Base-by-base conservation (phyloP, 2,113 vertebrate species). In the Syngnathus floridae region DNA sequence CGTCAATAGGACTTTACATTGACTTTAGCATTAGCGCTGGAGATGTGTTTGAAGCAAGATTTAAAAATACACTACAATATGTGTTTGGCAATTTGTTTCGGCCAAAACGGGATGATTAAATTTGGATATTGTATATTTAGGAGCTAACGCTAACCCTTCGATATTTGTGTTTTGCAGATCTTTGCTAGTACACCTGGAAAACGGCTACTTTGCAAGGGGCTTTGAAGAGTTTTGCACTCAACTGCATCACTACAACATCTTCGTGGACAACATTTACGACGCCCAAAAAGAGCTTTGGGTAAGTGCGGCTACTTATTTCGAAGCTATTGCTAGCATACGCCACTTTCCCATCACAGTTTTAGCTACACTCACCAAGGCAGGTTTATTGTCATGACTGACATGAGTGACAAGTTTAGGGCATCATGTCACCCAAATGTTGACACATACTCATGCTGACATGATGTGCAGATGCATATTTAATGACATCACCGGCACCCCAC, bases 231-330 rank as follows among this genome's bases (percentile, higher is more conserved):
- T 93, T 63, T 92, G 84, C 83, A 81, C 78, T 84, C 88, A 92
- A 70, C 88, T 93, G 70, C 88, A 91, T 77, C 88, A 86, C 86
- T 92, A 95, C 87, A 88, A 72, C 52, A 83, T 72, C 14, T 91
- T 88, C 0, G 37, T 78, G 82, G 93, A 94, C 90, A 96, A 94
- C 80, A 82, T 70, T 49, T 90, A 93, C 58, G 73, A 77, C 5
- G 82, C 91, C 87, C 89, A 85, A 81, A 93, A 87, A 74, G 80
- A 90, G 70, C 91, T 93, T 22, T 64, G 84, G 93, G 93, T 95
- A 92, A 0, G 79, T 90, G 13, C 3, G 17, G 38, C 9, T 16
- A 21, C 52, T 46, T 17, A 55, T 26, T 26, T 21, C 26, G 3
- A 8, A 21, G 26, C 26, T 31, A 31, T 31, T 31, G 26, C 26